Percentiles rank a stretch among this genome's conserved stretches.
These are phyloP conservation scores for Meganola albula DNA, from an alignment of 2,888 invertebrate species.

Conservation along the genomic window DNA sequence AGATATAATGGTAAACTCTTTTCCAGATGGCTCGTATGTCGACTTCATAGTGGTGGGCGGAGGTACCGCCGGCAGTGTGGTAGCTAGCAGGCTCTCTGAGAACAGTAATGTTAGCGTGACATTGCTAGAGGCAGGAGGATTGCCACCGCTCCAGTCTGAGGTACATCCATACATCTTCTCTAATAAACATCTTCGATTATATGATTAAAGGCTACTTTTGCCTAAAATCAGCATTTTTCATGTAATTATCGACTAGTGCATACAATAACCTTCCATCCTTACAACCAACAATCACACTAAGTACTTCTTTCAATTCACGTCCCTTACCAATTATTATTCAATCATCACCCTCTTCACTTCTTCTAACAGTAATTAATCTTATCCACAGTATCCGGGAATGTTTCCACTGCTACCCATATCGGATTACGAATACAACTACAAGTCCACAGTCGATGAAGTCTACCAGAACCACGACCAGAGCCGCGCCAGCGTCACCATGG, in stretches of 20 bases:
- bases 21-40: slow-evolving; percentile 3
- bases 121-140: slow-evolving; percentile 13
- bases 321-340: too few species aligned
- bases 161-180: slow-evolving; percentile 3
- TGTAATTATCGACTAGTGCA: too few species aligned
- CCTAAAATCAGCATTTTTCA: too few species aligned
- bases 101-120: slow-evolving; percentile 3
- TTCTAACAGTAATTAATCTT: too few species aligned
- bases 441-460: slow-evolving; percentile 8
- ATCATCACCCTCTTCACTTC: too few species aligned
- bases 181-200: too few species aligned
- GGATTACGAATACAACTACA: slow-evolving; percentile 8
- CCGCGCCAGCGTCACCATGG: slow-evolving; percentile 5
- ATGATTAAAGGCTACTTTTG: too few species aligned
- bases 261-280: too few species aligned
- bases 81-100: slow-evolving; percentile 10
- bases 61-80: slow-evolving; percentile 10
- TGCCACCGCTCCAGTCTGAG: slow-evolving; percentile 9
- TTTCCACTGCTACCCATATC: slow-evolving; percentile 9
- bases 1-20: too few species aligned
- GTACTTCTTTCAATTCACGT: too few species aligned
- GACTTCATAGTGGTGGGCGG: slow-evolving; percentile 11
- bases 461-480: slow-evolving; percentile 9
- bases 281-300: too few species aligned
- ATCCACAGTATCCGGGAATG: slow-evolving; percentile 1